A percentile compares a stretch with the other conserved stretches of the same genome.
phyloP scores from a whole-genome alignment of 2,113 vertebrate species.

The Sinosuthora webbiana region DNA sequence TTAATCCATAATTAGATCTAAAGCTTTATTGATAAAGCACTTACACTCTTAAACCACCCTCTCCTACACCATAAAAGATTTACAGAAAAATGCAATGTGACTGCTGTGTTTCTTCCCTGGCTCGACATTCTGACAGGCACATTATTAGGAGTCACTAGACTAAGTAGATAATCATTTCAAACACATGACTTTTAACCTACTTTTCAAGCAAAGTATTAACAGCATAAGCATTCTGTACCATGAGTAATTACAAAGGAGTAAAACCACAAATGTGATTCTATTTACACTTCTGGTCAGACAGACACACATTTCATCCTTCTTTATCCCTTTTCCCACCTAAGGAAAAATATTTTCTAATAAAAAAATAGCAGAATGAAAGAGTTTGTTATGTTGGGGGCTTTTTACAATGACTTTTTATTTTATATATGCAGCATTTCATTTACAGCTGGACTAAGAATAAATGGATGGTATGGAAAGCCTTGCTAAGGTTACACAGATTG shows the following conservation, averaged over 20 bases:
- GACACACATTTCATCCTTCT: background rate
- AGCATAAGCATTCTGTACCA: slow-evolving; percentile 30
- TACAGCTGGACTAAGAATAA: background rate
- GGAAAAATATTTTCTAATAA: background rate
- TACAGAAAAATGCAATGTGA: slow-evolving; percentile 49
- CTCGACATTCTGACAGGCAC: slow-evolving; percentile 51
- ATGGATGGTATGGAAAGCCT: background rate
- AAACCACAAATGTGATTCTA: slow-evolving; percentile 13
- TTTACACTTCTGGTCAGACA: background rate
- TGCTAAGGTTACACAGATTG: background rate
- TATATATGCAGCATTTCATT: background rate
- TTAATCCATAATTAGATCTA: background rate
- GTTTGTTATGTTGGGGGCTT: background rate
- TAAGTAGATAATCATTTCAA: slow-evolving; percentile 63
- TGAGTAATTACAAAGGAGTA: background rate
- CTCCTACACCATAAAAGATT: slow-evolving; percentile 20
- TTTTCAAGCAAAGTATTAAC: slow-evolving; percentile 38
- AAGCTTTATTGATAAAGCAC: slow-evolving; percentile 34
- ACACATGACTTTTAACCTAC: slow-evolving; percentile 64
- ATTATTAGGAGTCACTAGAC: slow-evolving; percentile 48
- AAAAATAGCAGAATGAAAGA: background rate
- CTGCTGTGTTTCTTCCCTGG: background rate
- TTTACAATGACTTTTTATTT: background rate
- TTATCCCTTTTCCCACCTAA: background rate
- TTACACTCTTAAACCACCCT: background rate